Percentiles rank a stretch among this genome's conserved stretches.
Evolutionary conservation across 2,797 vertebrate species (phyloP).

Genomic region (Lophius americanus): DNA sequence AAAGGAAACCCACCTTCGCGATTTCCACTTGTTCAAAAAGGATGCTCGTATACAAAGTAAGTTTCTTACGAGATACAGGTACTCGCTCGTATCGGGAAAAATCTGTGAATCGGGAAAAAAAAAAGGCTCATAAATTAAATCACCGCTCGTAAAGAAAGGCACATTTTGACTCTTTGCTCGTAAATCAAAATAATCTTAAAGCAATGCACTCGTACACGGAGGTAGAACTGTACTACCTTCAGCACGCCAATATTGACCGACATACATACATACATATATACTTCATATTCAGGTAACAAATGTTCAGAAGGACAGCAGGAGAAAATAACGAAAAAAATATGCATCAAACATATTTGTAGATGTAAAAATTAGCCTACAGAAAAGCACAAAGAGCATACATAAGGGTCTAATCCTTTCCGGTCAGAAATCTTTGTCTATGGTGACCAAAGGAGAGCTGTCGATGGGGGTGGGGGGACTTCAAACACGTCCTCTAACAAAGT

Average conservation of each 20-base stretch:
- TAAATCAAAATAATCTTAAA: no score
- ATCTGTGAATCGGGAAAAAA: no score
- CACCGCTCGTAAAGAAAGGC: no score
- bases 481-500: constrained; percentile 77
- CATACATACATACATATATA: constrained; percentile 22
- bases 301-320: constrained; percentile 35
- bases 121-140: no score
- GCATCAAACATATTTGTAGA: constrained; percentile 51
- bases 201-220: no score
- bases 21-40: no score
- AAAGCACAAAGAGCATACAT: constrained; percentile 51
- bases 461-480: constrained; percentile 90
- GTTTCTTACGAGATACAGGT: no score
- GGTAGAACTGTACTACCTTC: constrained; percentile 53
- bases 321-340: constrained; percentile 10
- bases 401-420: constrained; percentile 65
- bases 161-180: no score
- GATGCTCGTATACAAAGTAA: no score
- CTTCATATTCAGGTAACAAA: constrained; percentile 8
- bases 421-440: constrained; percentile 55
- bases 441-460: constrained; percentile 90
- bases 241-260: constrained; percentile 30
- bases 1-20: no score
- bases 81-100: no score
- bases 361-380: constrained; percentile 71